These are phyloP conservation scores for Idaea dimidiata DNA, from an alignment of 2,888 invertebrate genomes.

Conservation along the genomic window DNA sequence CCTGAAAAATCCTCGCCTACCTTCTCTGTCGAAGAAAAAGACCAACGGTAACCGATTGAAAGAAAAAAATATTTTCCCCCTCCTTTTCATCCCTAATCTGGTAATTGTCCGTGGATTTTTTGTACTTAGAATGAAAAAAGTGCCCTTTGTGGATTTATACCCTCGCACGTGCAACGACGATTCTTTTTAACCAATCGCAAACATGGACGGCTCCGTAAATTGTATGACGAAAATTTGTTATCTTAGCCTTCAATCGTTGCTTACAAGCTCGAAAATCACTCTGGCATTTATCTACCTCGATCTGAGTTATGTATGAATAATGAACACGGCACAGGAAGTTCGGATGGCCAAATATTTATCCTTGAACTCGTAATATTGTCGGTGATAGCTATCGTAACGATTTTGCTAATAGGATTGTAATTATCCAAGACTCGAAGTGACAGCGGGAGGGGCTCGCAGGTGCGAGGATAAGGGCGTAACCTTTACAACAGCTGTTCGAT, in stretches of 20 bases:
- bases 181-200: slow-evolving; percentile 61
- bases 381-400: slow-evolving; percentile 49
- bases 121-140: slow-evolving; percentile 54
- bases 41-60: slow-evolving; percentile 50
- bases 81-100: slow-evolving; percentile 68
- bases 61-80: slow-evolving; percentile 51
- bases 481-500: slow-evolving; percentile 72
- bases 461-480: slow-evolving; percentile 71
- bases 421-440: slow-evolving; percentile 54
- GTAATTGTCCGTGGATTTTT: slow-evolving; percentile 71
- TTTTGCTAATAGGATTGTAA: slow-evolving; percentile 69
- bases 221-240: slow-evolving; percentile 55
- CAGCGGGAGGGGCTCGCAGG: slow-evolving; percentile 56
- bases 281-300: slow-evolving; percentile 34
- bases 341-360: slow-evolving; percentile 45
- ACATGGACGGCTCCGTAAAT: slow-evolving; percentile 48
- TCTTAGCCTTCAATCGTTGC: slow-evolving; percentile 39
- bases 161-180: slow-evolving; percentile 67
- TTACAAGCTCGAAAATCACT: slow-evolving; percentile 37
- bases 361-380: slow-evolving; percentile 44
- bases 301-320: slow-evolving; percentile 41
- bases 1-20: slow-evolving; percentile 39
- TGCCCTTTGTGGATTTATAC: slow-evolving; percentile 66
- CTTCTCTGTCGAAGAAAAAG: slow-evolving; percentile 48
- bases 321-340: slow-evolving; percentile 39